Conservation (phyloP, 2,113 vertebrate species). For the Siniperca chuatsi region DNA sequence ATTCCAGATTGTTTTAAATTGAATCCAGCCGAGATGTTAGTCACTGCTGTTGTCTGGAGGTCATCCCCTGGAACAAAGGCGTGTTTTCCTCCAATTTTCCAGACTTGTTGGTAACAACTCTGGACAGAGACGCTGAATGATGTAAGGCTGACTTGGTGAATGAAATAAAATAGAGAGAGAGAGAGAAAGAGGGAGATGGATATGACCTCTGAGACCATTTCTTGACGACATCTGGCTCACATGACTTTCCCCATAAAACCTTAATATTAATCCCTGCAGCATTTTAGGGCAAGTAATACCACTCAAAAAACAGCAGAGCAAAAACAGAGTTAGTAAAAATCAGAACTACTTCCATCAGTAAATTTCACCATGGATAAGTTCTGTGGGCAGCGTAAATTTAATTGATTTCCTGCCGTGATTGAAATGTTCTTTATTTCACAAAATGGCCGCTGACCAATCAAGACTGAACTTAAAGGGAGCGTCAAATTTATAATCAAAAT, state of each 20-base stretch:
- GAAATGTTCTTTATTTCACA: slow-evolving; percentile 12
- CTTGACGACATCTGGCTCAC: slow-evolving; percentile 64
- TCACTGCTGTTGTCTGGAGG: slow-evolving; percentile 47
- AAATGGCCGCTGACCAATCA: too few species aligned
- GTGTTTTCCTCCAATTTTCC: slow-evolving; percentile 49
- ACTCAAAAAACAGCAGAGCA: slow-evolving; percentile 34
- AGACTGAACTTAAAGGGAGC: neutral
- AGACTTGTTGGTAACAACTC: slow-evolving; percentile 54
- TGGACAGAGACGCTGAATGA: slow-evolving; percentile 55
- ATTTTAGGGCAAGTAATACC: slow-evolving; percentile 45
- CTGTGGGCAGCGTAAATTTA: neutral
- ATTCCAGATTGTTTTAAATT: slow-evolving; percentile 46
- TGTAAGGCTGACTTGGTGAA: slow-evolving; percentile 49
- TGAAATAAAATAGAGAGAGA: slow-evolving; percentile 35
- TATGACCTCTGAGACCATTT: slow-evolving; percentile 62
- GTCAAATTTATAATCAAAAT: neutral
- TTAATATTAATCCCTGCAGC: slow-evolving; percentile 66
- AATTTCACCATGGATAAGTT: slow-evolving; percentile 20
- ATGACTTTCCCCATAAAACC: slow-evolving; percentile 64
- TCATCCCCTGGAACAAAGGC: slow-evolving; percentile 49
- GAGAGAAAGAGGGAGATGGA: slow-evolving; percentile 42
- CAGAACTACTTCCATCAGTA: slow-evolving; percentile 19
- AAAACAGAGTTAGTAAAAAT: slow-evolving; percentile 38
- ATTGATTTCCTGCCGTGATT: neutral
- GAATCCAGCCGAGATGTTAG: slow-evolving; percentile 40